A percentile compares a stretch with the other conserved stretches of the same genome.
Conservation (phyloP, 2,797 vertebrate genomes). For the Pitangus sulphuratus region DNA sequence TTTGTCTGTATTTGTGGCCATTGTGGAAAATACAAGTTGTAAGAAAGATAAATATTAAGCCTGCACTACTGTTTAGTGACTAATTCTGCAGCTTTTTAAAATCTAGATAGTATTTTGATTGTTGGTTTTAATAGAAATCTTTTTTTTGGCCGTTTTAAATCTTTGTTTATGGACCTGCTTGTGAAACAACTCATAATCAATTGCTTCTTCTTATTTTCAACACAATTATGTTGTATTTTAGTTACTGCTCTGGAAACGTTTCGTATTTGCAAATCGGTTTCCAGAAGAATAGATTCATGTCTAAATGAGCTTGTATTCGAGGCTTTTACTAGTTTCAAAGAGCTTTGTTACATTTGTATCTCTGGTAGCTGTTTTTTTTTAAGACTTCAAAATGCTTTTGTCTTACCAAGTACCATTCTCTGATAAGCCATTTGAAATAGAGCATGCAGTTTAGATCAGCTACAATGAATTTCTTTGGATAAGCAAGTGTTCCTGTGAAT, state of each 20-base stretch:
- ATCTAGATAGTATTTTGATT: neutral
- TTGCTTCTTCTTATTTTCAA: slow-evolving; percentile 27
- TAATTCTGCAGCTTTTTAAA: neutral
- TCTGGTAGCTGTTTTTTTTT: neutral
- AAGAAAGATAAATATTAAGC: neutral
- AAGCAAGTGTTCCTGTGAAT: neutral
- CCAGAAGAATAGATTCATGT: slow-evolving; percentile 26
- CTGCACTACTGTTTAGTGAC: neutral
- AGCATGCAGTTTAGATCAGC: slow-evolving; percentile 25
- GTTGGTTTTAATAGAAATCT: neutral
- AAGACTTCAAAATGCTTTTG: slow-evolving; percentile 32
- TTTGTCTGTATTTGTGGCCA: neutral
- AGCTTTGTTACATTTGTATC: slow-evolving; percentile 5
- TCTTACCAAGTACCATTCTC: slow-evolving; percentile 10
- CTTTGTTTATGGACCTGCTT: neutral
- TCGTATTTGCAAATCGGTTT: slow-evolving; percentile 11
- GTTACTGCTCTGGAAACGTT: neutral
- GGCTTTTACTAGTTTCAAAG: slow-evolving; percentile 23
- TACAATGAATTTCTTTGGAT: slow-evolving; percentile 46
- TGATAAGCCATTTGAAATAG: slow-evolving; percentile 39
- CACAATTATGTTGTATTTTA: slow-evolving; percentile 19
- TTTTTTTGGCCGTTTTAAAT: neutral
- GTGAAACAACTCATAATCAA: neutral
- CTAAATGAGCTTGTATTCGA: neutral
- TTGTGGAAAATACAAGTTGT: neutral